Percentiles rank a stretch among this genome's conserved stretches.
These are phyloP conservation scores for Hemibagrus wyckioides DNA, from an alignment of 2,113 vertebrate genomes.

Conservation along the genomic window DNA sequence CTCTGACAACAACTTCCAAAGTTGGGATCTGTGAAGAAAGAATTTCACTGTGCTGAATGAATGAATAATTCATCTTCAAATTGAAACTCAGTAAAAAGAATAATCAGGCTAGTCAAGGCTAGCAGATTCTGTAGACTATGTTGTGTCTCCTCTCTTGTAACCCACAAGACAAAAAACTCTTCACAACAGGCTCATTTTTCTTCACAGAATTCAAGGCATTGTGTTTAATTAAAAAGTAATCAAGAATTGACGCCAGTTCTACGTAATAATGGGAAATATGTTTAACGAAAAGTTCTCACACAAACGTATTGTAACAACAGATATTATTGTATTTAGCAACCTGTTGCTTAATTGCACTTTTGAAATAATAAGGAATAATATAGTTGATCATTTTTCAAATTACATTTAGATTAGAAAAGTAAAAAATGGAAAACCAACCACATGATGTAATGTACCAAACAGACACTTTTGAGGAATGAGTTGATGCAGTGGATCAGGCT, in stretches of 20 bases:
- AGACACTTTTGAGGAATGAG: background rate
- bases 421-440: background rate
- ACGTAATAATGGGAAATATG: too few species aligned
- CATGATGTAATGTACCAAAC: background rate
- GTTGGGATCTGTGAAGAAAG: too few species aligned
- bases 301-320: background rate
- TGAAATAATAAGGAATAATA: background rate
- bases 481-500: background rate
- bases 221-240: too few species aligned
- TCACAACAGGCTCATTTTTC: background rate
- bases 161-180: too few species aligned
- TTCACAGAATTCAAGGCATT: background rate
- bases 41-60: too few species aligned
- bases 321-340: background rate
- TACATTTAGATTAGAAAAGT: background rate
- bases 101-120: background rate
- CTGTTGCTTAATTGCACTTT: background rate
- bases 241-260: too few species aligned
- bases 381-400: background rate
- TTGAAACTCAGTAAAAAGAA: too few species aligned
- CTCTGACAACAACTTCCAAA: too few species aligned
- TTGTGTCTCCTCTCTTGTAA: background rate
- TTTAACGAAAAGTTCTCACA: background rate
- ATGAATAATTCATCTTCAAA: too few species aligned
- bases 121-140: background rate